A percentile compares a stretch with the other conserved stretches of the same genome.
phyloP scores from a whole-genome alignment of 2,888 invertebrate genomes.

The Acanthosepion pharaonis region DNA sequence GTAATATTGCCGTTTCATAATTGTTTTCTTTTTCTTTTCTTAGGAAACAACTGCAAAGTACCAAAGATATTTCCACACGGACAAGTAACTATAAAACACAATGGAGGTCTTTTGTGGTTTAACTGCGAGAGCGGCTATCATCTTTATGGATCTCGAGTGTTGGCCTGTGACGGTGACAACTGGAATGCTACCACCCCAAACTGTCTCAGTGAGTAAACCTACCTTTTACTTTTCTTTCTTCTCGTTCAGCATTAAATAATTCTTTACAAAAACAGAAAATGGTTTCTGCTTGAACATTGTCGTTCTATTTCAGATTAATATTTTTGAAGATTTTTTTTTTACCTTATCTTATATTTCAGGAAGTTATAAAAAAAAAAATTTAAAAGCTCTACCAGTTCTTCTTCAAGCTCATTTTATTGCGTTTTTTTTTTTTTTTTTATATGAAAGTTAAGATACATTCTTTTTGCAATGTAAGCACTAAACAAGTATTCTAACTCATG shows the following conservation, averaged over 20 bases:
- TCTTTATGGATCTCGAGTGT: neutral
- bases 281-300: too few species aligned
- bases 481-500: too few species aligned
- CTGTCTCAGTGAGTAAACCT: slow-evolving; percentile 8
- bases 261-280: too few species aligned
- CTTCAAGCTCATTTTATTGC: too few species aligned
- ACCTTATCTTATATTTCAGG: too few species aligned
- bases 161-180: neutral
- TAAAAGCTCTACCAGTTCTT: too few species aligned
- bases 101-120: neutral
- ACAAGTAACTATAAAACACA: slow-evolving; percentile 25
- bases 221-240: neutral
- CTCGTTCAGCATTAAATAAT: too few species aligned
- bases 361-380: too few species aligned
- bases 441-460: too few species aligned
- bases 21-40: neutral
- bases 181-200: neutral
- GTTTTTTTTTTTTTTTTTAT: too few species aligned
- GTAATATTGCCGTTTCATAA: neutral
- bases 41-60: slow-evolving; percentile 22
- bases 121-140: neutral
- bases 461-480: too few species aligned
- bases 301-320: neutral
- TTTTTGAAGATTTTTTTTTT: neutral
- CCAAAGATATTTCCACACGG: slow-evolving; percentile 40